Evolutionary conservation across 2,888 invertebrate genomes (phyloP), one percentile per base, ranked within the genome.

Genomic region (Scrobipalpa costella): DNA sequence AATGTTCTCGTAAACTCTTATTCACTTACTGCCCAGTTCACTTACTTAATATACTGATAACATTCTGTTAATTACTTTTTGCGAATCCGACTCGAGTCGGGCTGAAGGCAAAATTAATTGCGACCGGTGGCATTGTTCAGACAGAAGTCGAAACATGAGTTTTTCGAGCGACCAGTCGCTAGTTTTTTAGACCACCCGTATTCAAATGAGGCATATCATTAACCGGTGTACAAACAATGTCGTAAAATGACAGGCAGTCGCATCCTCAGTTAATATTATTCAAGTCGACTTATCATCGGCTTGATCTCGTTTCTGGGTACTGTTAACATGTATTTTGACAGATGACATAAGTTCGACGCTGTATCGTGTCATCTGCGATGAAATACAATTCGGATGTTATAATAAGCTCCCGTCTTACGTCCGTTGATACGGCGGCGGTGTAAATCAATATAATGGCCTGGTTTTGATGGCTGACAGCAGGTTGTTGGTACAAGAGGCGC

Each of bases 321-420:
- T 87, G 90, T 88, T 89, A 90, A 90, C 90, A 88, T 90, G 81
- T 90, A 89, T 90, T 91, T 91, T 91, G 91, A 90, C 90, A 90
- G 86, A 91, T 88, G 90, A 91, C 91, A 90, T 90, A 90, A 90
- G 85, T 90, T 90, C 84, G 84, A 82, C 81, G 83, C 83, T 83
- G 73, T 91, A 91, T 90, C 88, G 70, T 75, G 83, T 85, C 90
- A 90, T 87, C 88, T 86, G 81, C 21, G 86, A 84, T 86, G 87
- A 86, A 87, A 85, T 82, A 87, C 88, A 86, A 88, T 88, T 90
- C 84, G 85, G 85, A 84, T 85, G 79, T 84, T 84, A 85, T 90
- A 90, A 90, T 86, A 90, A 87, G 88, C 90, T 88, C 84, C 90
- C 82, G 90, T 88, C 88, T 90, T 90, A 90, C 90, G 88, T 85